Percentiles rank a stretch among this genome's conserved stretches.
These are phyloP conservation scores for Synanthedon vespiformis DNA, from an alignment of 2,888 invertebrate species.

Conservation along the genomic window DNA sequence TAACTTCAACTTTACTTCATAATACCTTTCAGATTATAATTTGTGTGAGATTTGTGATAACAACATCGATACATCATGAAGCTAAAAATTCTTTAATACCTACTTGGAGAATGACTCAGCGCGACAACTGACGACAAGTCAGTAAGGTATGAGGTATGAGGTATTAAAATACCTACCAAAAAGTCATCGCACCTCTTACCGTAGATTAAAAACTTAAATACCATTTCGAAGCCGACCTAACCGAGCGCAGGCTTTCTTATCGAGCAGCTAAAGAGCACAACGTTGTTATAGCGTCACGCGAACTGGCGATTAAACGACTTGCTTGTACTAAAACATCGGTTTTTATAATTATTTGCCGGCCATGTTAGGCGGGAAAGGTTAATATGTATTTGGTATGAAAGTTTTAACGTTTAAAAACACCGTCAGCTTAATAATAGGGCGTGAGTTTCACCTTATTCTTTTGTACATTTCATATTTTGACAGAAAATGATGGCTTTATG, in stretches of 20 bases:
- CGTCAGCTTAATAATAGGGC: not conserved
- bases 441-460: not conserved
- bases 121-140: slow-evolving; percentile 7
- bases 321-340: slow-evolving; percentile 37
- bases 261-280: slow-evolving; percentile 36
- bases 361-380: slow-evolving; percentile 4
- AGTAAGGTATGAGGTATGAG: slow-evolving; percentile 15
- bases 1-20: too few relatives aligned
- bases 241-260: slow-evolving; percentile 31
- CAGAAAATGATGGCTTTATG: not conserved
- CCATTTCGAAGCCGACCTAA: slow-evolving; percentile 30
- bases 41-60: too few relatives aligned
- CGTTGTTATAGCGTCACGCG: slow-evolving; percentile 42
- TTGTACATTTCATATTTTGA: not conserved
- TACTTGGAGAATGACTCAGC: not conserved
- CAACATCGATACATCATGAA: too few relatives aligned
- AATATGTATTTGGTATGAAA: not conserved
- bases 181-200: slow-evolving; percentile 35
- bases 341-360: slow-evolving; percentile 38
- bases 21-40: too few relatives aligned
- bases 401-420: not conserved
- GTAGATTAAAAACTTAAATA: slow-evolving; percentile 56
- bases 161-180: slow-evolving; percentile 15
- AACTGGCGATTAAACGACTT: slow-evolving; percentile 46
- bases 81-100: too few relatives aligned